phyloP scores from a whole-genome alignment of 2,888 invertebrate genomes.

The Tipula confusa region DNA sequence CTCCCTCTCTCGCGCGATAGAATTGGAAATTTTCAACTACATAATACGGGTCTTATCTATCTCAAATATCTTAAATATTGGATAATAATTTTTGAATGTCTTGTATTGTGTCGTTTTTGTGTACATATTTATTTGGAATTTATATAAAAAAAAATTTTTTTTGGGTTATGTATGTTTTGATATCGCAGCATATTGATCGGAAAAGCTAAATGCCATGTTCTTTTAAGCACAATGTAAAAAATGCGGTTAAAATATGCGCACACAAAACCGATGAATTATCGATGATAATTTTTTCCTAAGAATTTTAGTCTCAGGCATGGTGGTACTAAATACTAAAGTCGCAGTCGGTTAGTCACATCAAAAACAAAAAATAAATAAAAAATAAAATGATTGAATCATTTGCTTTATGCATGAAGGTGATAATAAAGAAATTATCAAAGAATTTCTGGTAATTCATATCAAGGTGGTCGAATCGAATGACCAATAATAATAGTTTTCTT shows the following conservation, averaged over 20 bases:
- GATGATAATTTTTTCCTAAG: background rate
- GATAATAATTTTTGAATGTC: conserved; percentile 5
- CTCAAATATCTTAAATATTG: background rate
- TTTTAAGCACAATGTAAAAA: background rate
- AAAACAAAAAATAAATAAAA: background rate
- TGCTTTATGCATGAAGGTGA: background rate
- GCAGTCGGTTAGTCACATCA: background rate
- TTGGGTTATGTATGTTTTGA: background rate
- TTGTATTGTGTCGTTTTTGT: background rate
- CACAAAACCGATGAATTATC: background rate
- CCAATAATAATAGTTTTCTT: background rate
- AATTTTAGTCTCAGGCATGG: background rate
- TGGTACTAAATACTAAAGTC: background rate
- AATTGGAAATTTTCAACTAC: background rate
- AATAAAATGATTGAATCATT: background rate
- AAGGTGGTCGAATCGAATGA: background rate
- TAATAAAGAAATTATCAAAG: background rate
- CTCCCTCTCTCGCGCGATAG: background rate
- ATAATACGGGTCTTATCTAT: background rate
- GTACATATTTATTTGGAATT: background rate
- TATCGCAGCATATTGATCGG: background rate
- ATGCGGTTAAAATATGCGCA: background rate
- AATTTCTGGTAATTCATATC: background rate
- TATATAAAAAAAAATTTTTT: background rate
- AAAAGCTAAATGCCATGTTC: background rate